phyloP scores from a whole-genome alignment of 2,888 invertebrate genomes.

The Drosophila sordidula region DNA sequence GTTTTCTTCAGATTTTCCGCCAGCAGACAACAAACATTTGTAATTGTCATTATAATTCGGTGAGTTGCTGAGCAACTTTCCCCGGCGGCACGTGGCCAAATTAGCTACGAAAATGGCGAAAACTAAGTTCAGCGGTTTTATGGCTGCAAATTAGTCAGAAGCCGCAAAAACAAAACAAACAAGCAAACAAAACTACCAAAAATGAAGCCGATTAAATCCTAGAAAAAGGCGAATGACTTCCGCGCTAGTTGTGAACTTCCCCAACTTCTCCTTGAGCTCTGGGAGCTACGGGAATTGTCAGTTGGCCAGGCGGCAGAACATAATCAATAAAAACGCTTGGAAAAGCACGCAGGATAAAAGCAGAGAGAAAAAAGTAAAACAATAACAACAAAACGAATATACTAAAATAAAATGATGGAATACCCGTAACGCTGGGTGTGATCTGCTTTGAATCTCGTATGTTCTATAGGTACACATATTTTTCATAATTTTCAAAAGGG shows the following conservation, averaged over 20 bases:
- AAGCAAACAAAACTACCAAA: slow-evolving; percentile 7
- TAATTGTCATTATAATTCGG: slow-evolving; percentile 42
- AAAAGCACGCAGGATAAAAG: slow-evolving; percentile 59
- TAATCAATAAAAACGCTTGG: slow-evolving; percentile 72
- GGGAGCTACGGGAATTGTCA: slow-evolving; percentile 41
- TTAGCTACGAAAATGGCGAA: slow-evolving; percentile 36
- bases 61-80: slow-evolving; percentile 4
- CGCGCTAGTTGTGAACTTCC: slow-evolving; percentile 32
- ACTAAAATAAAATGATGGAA: slow-evolving; percentile 27
- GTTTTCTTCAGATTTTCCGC: slow-evolving; percentile 23
- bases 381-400: slow-evolving; percentile 21
- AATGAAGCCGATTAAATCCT: slow-evolving; percentile 40
- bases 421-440: slow-evolving; percentile 28
- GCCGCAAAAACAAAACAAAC: slow-evolving; percentile 28
- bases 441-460: neutral
- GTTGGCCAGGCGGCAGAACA: slow-evolving; percentile 49
- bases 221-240: slow-evolving; percentile 59
- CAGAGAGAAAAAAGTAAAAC: slow-evolving; percentile 12
- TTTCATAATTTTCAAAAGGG: neutral
- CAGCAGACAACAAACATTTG: slow-evolving; percentile 28
- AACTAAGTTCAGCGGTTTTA: slow-evolving; percentile 45
- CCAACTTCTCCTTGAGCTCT: slow-evolving; percentile 20
- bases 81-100: slow-evolving; percentile 43
- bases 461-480: neutral
- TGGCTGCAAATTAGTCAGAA: slow-evolving; percentile 57